Evolutionary conservation across 2,113 vertebrate genomes (phyloP), one percentile per base, ranked within the genome.

Genomic region (Xenus cinereus): DNA sequence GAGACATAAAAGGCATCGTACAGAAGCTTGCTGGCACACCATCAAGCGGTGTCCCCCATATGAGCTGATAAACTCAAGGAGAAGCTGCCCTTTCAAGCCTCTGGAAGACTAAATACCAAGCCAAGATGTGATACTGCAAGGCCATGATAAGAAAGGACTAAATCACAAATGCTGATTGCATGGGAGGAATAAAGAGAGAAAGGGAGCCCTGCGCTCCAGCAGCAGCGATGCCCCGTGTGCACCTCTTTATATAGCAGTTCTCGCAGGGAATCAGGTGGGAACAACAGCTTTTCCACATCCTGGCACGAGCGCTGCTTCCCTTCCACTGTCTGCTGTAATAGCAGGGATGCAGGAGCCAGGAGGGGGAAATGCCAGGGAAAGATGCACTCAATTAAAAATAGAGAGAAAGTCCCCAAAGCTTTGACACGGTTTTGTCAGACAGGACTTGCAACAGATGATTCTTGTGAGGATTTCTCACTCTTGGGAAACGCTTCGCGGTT

Each of bases 21-120:
- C 84, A 87, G 90, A 83, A 94, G 90, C 90, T 97, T 6, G 23
- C 82, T 97, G 96, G 97, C 95, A 96, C 59, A 69, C 77, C 78
- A 87, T 96, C 95, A 93, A 89, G 96, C 35, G 2, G 64, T 59
- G 41, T 92, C 83, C 94, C 93, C 84, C 75, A 79, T 84, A 71
- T 87, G 77, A 93, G 74, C 91, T 89, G 96, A 97, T 97, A 97
- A 97, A 95, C 95, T 96, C 96, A 95, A 96, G 95, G 95, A 94
- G 95, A 97, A 96, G 89, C 90, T 96, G 93, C 91, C 94, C 94
- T 93, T 97, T 95, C 96, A 94, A 89, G 92, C 84, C 88, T 89
- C 56, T 46, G 84, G 63, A 97, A 97, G 93, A 96, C 95, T 97
- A 96, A 97, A 97, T 83, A 95, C 41, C 88, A 91, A 97, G 90